These are phyloP conservation scores for Drosophila emarginata DNA, from an alignment of 2,888 invertebrate species.

Conservation along the genomic window DNA sequence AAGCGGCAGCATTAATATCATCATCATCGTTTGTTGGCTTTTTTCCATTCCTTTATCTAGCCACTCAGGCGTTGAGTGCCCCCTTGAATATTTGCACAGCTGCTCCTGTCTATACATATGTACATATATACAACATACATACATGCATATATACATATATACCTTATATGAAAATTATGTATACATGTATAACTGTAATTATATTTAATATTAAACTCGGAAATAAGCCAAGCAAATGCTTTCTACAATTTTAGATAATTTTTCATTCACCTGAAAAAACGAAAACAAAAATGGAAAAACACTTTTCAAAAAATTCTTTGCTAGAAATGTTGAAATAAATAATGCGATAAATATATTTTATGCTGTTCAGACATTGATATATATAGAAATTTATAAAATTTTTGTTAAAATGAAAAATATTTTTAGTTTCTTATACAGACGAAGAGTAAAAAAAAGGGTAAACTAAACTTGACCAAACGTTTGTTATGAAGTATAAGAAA, in stretches of 20 bases:
- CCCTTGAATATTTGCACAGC: constrained; percentile 13
- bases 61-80: constrained; percentile 33
- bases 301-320: not conserved
- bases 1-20: not conserved
- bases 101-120: not conserved
- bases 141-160: not conserved
- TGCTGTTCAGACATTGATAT: not conserved
- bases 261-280: constrained; percentile 2
- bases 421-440: not conserved
- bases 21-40: constrained; percentile 8
- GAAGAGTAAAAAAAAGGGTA: not conserved
- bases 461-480: not conserved
- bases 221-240: constrained; percentile 12
- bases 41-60: constrained; percentile 8
- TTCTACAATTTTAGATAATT: not conserved
- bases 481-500: too few relatives aligned
- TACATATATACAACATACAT: not conserved
- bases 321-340: constrained; percentile 4
- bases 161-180: not conserved
- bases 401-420: not conserved
- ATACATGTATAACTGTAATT: not conserved
- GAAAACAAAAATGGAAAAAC: not conserved
- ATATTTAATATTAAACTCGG: constrained; percentile 5
- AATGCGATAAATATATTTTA: constrained; percentile 6
- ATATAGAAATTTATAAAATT: not conserved